Percentiles rank a stretch among this genome's conserved stretches.
Conservation (phyloP, 2,113 vertebrate genomes). For the Todiramphus chloris region DNA sequence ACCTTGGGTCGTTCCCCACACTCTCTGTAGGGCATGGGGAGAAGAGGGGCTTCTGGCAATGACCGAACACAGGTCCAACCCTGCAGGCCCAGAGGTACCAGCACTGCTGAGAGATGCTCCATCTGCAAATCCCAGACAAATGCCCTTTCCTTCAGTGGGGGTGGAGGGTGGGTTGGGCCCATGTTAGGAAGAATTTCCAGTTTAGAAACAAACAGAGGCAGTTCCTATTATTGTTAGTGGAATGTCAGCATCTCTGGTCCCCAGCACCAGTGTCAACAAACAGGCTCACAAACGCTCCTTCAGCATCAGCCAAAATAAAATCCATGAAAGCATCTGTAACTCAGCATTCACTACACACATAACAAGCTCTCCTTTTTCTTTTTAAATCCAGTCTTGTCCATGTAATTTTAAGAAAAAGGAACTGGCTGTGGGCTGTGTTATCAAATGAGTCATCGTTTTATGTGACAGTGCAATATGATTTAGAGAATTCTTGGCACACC, state of each 20-base stretch:
- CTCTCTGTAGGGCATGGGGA: neutral
- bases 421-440: conserved; percentile 17
- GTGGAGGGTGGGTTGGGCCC: conserved; percentile 22
- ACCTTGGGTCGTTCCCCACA: neutral
- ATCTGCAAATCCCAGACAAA: neutral
- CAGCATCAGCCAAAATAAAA: conserved; percentile 65
- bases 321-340: conserved; percentile 56
- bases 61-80: neutral
- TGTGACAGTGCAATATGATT: conserved; percentile 41
- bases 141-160: neutral
- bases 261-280: conserved; percentile 47
- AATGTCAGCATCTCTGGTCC: conserved; percentile 53
- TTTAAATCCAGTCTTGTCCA: conserved; percentile 43
- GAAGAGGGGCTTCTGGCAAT: neutral
- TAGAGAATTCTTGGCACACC: conserved; percentile 55
- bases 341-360: conserved; percentile 52
- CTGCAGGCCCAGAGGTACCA: neutral
- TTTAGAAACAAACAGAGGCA: conserved; percentile 60
- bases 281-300: conserved; percentile 56
- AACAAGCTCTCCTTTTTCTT: conserved; percentile 60
- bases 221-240: conserved; percentile 59
- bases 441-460: conserved; percentile 62
- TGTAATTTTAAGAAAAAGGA: conserved; percentile 61
- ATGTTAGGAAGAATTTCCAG: conserved; percentile 52
- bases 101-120: conserved; percentile 15